These are phyloP conservation scores for Lycaon pictus DNA, from an alignment of 2,113 vertebrate genomes.

Conservation along the genomic window DNA sequence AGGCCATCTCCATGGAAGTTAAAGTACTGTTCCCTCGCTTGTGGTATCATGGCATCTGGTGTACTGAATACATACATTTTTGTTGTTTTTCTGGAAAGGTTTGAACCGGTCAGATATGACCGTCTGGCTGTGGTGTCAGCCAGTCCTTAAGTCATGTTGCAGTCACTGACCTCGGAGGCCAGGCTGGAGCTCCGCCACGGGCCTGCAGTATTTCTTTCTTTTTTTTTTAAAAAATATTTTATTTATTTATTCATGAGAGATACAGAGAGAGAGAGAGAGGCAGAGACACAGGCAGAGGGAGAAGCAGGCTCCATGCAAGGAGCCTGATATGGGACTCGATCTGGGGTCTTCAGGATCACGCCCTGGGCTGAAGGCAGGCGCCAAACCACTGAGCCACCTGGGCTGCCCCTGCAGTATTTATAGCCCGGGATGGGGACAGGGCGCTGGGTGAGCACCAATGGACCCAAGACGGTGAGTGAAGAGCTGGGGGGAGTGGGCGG, in stretches of 20 bases:
- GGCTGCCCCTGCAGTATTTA: neutral
- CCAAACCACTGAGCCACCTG: too few relatives aligned
- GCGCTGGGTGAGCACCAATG: neutral
- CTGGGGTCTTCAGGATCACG: too few relatives aligned
- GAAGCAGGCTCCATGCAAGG: too few relatives aligned
- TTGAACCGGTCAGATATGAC: neutral
- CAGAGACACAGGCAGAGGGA: too few relatives aligned
- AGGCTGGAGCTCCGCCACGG: neutral
- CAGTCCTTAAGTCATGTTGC: neutral
- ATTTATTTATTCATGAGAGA: too few relatives aligned
- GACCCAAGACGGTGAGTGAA: neutral
- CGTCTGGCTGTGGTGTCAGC: neutral
- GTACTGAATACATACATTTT: too few relatives aligned
- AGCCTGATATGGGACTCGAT: too few relatives aligned
- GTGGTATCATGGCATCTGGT: neutral
- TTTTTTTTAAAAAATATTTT: too few relatives aligned
- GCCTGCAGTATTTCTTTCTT: neutral
- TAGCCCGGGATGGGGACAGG: neutral
- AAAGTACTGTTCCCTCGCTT: neutral
- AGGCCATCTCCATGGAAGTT: neutral
- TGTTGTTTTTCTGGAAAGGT: neutral
- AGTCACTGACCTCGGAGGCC: neutral
- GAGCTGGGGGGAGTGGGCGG: neutral
- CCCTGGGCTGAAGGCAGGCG: too few relatives aligned
- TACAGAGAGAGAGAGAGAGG: too few relatives aligned